These are phyloP conservation scores for Knipowitschia caucasica DNA, from an alignment of 2,797 vertebrate species.

Conservation along the genomic window DNA sequence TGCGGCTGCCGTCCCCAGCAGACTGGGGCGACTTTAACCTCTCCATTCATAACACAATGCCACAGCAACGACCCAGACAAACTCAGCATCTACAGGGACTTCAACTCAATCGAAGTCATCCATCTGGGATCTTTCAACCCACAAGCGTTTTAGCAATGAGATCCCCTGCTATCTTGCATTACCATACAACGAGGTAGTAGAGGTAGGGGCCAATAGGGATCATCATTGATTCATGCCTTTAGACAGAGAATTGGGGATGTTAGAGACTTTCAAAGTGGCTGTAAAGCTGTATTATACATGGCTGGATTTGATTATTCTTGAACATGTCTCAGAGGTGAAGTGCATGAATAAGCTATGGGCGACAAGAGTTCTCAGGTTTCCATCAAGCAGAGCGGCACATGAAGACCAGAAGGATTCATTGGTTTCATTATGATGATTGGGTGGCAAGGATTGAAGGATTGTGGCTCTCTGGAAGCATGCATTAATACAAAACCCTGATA, in stretches of 20 bases:
- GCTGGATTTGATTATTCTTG: constrained; percentile 67
- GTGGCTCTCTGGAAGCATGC: constrained; percentile 23
- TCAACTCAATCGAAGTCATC: constrained; percentile 61
- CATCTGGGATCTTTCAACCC: constrained; percentile 56
- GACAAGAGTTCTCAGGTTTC: constrained; percentile 56
- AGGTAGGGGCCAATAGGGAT: constrained; percentile 41
- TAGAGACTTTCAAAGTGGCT: constrained; percentile 43
- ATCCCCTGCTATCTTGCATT: constrained; percentile 59
- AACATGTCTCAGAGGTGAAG: constrained; percentile 53
- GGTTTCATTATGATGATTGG: constrained; percentile 36
- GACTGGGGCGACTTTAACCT: constrained; percentile 54
- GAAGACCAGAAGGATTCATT: constrained; percentile 37
- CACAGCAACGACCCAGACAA: constrained; percentile 52
- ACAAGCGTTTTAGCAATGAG: constrained; percentile 62
- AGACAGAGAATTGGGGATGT: constrained; percentile 40
- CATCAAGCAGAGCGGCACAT: constrained; percentile 45
- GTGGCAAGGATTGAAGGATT: constrained; percentile 11
- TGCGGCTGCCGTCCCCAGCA: constrained; percentile 66
- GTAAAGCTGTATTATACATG: constrained; percentile 66
- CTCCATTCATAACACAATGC: constrained; percentile 62
- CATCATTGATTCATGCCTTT: constrained; percentile 62
- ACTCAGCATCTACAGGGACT: constrained; percentile 45
- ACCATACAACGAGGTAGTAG: constrained; percentile 44
- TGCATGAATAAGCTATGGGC: constrained; percentile 67
- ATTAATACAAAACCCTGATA: constrained; percentile 45